A percentile compares a stretch with the other conserved stretches of the same genome.
These are phyloP conservation scores for Zaprionus camerounensis DNA, from an alignment of 1,140 invertebrate genomes.

Conservation along the genomic window DNA sequence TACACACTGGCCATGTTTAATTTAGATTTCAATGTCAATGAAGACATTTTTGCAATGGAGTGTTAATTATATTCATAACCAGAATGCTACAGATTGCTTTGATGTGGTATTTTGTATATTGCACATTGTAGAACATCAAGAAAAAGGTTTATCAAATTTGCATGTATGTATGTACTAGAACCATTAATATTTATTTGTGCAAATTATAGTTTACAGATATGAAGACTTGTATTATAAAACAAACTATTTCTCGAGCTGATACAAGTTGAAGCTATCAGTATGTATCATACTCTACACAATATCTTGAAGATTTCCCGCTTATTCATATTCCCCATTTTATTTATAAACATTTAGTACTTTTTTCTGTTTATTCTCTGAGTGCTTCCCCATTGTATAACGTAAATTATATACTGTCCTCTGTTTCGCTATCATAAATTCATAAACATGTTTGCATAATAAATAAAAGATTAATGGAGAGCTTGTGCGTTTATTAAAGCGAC, in stretches of 20 bases:
- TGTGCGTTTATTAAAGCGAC: slow-evolving; percentile 22
- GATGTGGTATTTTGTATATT: neutral
- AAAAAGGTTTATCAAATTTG: slow-evolving; percentile 7
- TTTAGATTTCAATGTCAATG: slow-evolving; percentile 17
- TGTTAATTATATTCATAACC: slow-evolving; percentile 4
- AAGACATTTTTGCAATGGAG: neutral
- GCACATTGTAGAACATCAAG: neutral
- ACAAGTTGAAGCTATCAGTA: neutral
- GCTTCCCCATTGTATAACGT: slow-evolving; percentile 29
- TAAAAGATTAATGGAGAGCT: slow-evolving; percentile 33
- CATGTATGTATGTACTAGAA: neutral
- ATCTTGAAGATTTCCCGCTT: neutral
- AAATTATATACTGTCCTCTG: slow-evolving; percentile 22
- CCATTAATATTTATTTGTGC: slow-evolving; percentile 14
- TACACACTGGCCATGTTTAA: neutral
- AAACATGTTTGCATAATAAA: slow-evolving; percentile 56
- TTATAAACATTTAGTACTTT: neutral
- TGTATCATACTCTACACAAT: neutral
- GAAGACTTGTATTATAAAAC: neutral
- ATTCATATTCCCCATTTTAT: neutral
- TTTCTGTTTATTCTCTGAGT: neutral
- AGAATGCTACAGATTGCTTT: neutral
- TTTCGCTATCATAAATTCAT: slow-evolving; percentile 19
- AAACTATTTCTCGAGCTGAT: neutral
- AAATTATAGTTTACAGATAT: slow-evolving; percentile 2